phyloP scores from a whole-genome alignment of 2,113 vertebrate genomes.

The Rhipidura dahli region DNA sequence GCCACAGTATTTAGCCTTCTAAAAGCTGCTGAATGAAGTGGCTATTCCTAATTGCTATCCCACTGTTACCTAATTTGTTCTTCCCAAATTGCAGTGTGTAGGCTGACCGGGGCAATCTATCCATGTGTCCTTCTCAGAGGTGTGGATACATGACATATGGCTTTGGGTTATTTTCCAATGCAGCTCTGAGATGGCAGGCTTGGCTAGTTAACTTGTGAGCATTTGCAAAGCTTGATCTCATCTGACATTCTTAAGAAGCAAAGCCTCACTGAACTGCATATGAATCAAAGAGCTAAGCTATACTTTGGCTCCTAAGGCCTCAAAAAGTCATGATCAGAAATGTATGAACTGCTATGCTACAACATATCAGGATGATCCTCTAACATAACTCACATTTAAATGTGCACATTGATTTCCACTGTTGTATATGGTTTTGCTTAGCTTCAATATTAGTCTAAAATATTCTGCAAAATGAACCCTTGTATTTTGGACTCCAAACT shows the following conservation, averaged over 20 bases:
- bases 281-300: neutral
- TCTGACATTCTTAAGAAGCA: neutral
- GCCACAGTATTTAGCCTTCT: neutral
- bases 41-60: neutral
- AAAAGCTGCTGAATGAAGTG: slow-evolving; percentile 8
- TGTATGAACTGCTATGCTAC: neutral
- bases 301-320: neutral
- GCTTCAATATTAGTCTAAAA: neutral
- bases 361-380: neutral
- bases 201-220: neutral
- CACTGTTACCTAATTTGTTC: neutral
- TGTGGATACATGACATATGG: neutral
- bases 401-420: neutral
- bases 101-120: neutral
- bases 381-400: neutral
- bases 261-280: neutral
- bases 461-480: neutral
- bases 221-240: slow-evolving; percentile 14
- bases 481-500: neutral
- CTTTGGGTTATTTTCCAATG: neutral
- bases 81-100: neutral
- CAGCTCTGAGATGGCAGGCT: neutral
- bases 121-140: neutral
- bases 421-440: neutral
- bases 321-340: neutral